Percentiles rank a stretch among this genome's conserved stretches.
phyloP scores from a whole-genome alignment of 2,888 invertebrate species.

The Ommatoiulus sabulosus region DNA sequence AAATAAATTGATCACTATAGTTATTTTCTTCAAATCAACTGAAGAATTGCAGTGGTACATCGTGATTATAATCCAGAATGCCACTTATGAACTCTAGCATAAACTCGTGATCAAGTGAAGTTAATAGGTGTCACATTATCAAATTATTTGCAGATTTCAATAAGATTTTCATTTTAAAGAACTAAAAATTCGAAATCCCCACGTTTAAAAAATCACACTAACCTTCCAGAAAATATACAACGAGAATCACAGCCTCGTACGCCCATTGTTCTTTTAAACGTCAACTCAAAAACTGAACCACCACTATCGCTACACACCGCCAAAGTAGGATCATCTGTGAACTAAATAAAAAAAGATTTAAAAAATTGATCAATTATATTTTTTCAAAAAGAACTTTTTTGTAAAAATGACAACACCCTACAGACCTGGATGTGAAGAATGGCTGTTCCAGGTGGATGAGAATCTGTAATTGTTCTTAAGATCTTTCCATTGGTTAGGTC shows the following conservation, averaged over 20 bases:
- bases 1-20: neutral
- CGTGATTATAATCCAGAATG: no score
- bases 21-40: neutral
- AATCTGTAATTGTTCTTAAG: conserved; percentile 80
- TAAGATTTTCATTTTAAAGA: no score
- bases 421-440: conserved; percentile 78
- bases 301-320: conserved; percentile 90
- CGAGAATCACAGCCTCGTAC: conserved; percentile 89
- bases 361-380: neutral
- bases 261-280: conserved; percentile 88
- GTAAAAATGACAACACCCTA: neutral
- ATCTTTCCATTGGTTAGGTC: conserved; percentile 83
- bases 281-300: conserved; percentile 95
- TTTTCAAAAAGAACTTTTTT: neutral
- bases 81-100: no score
- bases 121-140: no score
- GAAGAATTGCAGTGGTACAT: neutral
- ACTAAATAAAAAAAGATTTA: conserved; percentile 68
- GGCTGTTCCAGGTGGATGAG: conserved; percentile 85
- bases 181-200: no score
- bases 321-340: conserved; percentile 79
- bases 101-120: no score
- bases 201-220: neutral
- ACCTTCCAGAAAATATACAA: conserved; percentile 91
- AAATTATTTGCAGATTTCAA: no score